Evolutionary conservation across 2,888 invertebrate genomes (phyloP).

Genomic region (Coelopa pilipes): DNA sequence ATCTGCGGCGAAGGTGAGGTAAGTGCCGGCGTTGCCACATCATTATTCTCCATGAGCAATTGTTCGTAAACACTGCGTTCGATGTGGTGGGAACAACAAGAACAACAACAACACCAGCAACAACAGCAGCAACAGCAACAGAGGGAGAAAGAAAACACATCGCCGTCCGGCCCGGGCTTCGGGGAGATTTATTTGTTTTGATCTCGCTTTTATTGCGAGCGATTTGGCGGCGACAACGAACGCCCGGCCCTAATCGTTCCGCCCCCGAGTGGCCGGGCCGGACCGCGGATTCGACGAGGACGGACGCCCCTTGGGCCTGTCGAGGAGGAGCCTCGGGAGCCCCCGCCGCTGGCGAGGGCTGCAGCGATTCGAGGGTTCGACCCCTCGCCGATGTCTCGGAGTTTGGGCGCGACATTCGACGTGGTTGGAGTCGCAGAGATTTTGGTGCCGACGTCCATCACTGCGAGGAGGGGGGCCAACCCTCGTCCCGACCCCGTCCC

Average conservation of each 20-base stretch:
- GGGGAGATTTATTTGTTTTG: conserved; percentile 36
- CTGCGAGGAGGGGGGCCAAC: no score
- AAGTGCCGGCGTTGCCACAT: conserved; percentile 35
- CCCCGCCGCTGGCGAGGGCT: no score
- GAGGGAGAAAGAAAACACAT: background rate
- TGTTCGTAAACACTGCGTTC: conserved; percentile 23
- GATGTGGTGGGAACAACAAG: background rate
- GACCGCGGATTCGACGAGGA: no score
- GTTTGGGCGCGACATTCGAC: no score
- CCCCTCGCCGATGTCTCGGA: no score
- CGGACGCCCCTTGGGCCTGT: no score
- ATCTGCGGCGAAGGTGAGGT: conserved; percentile 38
- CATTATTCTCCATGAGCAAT: conserved; percentile 35
- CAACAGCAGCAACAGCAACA: background rate
- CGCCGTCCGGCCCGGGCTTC: conserved; percentile 12
- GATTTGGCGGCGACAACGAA: conserved; percentile 35
- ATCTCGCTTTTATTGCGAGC: conserved; percentile 37
- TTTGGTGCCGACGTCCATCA: no score
- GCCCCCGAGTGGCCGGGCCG: no score
- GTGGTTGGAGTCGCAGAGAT: no score
- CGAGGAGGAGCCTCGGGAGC: no score
- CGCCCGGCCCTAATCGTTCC: conserved; percentile 10
- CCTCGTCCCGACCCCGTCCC: no score
- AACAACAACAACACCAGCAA: background rate
- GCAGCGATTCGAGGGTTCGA: no score